Conservation (phyloP, 2,113 vertebrate species). For the Chloropsis hardwickii region DNA sequence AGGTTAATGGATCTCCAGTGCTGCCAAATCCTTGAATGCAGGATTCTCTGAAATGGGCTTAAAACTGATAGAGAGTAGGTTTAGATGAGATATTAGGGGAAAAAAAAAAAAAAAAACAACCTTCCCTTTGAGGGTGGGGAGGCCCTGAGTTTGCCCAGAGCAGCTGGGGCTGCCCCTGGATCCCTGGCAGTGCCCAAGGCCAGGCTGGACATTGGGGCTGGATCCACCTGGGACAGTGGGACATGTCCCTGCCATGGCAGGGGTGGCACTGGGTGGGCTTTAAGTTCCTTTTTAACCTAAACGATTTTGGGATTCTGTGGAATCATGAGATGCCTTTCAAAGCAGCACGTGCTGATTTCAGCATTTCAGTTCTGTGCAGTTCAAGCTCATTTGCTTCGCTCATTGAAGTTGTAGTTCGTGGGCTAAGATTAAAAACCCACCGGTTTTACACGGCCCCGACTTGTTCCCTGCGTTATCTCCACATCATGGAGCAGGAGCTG, state of each 20-base stretch:
- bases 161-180: not conserved
- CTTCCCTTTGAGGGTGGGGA: fast-evolving
- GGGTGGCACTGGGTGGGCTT: fast-evolving
- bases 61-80: not conserved
- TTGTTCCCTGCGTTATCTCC: not conserved
- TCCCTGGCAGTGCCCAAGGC: not conserved
- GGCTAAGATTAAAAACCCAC: not conserved
- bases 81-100: not conserved
- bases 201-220: fast-evolving
- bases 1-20: not conserved
- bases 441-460: not conserved
- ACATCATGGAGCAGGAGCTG: not conserved
- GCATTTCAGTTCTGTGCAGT: not conserved
- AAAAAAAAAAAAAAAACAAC: too few relatives aligned
- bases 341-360: not conserved
- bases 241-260: not conserved
- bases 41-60: not conserved
- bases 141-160: not conserved
- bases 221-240: not conserved
- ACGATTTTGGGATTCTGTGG: fast-evolving
- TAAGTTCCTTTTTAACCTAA: not conserved
- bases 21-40: not conserved
- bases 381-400: not conserved
- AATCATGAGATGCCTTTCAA: not conserved
- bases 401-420: not conserved